phyloP scores from a whole-genome alignment of 2,888 invertebrate species.

The Bombyx huttoni region DNA sequence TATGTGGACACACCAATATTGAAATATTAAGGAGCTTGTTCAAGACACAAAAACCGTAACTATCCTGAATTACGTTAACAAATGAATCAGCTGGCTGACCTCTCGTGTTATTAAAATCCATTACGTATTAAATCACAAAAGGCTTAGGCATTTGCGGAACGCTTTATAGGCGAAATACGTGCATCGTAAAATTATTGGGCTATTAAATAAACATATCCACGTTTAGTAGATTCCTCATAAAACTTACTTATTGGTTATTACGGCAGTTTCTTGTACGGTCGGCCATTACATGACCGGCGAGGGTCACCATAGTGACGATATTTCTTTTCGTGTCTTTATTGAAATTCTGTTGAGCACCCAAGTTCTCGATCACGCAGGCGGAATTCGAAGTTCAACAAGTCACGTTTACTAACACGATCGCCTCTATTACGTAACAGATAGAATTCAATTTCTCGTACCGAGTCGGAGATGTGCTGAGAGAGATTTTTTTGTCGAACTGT shows the following conservation, averaged over 20 bases:
- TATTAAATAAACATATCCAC: constrained; percentile 53
- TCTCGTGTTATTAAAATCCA: background rate
- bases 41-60: no score
- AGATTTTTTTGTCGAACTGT: constrained; percentile 1
- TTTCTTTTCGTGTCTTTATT: constrained; percentile 55
- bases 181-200: constrained; percentile 30
- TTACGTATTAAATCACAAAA: constrained; percentile 13
- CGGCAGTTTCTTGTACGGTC: constrained; percentile 30
- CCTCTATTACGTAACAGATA: constrained; percentile 1
- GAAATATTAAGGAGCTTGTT: no score
- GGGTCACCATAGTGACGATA: constrained; percentile 33
- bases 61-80: no score
- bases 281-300: constrained; percentile 29
- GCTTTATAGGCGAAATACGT: constrained; percentile 19
- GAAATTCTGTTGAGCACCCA: constrained; percentile 52
- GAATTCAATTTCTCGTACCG: constrained; percentile 8
- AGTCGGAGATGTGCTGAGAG: constrained; percentile 1
- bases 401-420: constrained; percentile 3
- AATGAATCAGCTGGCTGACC: background rate
- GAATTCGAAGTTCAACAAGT: constrained; percentile 6
- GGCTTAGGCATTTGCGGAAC: constrained; percentile 3
- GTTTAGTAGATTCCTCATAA: constrained; percentile 51
- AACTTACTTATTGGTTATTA: constrained; percentile 42
- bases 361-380: constrained; percentile 31
- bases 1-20: no score